A percentile compares a stretch with the other conserved stretches of the same genome.
Evolutionary conservation across 2,113 vertebrate genomes (phyloP).

Genomic region (Diphyllodes magnificus): DNA sequence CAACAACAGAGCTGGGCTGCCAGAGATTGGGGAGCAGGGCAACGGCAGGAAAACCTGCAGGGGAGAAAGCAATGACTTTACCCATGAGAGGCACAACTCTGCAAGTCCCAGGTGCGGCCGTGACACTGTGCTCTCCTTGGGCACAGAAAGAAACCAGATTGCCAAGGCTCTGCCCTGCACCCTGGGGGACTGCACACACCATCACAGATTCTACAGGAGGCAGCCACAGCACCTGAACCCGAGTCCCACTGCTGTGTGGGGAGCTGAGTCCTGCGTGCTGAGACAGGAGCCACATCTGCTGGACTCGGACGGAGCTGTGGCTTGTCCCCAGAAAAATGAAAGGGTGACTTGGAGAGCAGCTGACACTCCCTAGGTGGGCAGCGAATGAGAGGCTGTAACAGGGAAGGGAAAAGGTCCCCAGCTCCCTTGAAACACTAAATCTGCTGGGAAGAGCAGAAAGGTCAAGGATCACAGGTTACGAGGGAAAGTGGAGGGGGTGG

Average conservation of each 20-base stretch:
- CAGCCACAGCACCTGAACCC: not conserved
- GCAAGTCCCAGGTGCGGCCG: not conserved
- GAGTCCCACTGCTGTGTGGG: accelerated
- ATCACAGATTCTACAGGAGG: not conserved
- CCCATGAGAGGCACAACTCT: not conserved
- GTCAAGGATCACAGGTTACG: not conserved
- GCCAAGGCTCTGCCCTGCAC: not conserved
- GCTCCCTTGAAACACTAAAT: not conserved
- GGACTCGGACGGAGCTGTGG: not conserved
- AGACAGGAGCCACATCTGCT: not conserved
- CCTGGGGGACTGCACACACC: not conserved
- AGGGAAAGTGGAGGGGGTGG: not conserved
- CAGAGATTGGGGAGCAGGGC: not conserved
- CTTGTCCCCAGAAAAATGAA: not conserved
- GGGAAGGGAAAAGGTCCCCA: not conserved
- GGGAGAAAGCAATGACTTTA: not conserved
- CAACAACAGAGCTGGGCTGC: not conserved
- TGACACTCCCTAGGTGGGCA: not conserved
- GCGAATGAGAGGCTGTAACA: not conserved
- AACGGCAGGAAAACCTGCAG: not conserved
- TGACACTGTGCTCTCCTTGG: accelerated
- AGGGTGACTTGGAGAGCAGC: not conserved
- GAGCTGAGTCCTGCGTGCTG: not conserved
- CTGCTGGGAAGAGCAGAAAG: not conserved
- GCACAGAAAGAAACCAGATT: not conserved